phyloP scores from a whole-genome alignment of 2,113 vertebrate species.

The Gallinago jamesoni region DNA sequence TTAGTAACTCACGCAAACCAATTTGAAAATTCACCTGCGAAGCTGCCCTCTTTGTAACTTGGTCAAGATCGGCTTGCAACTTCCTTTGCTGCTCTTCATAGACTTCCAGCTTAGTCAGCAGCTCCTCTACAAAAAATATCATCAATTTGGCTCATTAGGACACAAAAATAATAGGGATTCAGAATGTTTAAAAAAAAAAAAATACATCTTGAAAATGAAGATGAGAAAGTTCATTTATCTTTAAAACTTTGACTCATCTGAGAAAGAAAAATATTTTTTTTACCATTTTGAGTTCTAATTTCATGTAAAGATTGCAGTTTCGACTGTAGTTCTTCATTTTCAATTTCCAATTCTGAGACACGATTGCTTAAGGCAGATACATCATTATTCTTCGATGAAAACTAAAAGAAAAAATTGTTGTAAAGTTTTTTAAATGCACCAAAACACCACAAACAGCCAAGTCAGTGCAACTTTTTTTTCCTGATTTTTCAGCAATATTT shows the following conservation, averaged over 20 bases:
- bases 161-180: not conserved
- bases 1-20: not conserved
- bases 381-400: constrained; percentile 71
- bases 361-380: constrained; percentile 69
- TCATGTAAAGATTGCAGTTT: constrained; percentile 81
- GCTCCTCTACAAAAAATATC: constrained; percentile 73
- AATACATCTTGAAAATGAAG: not conserved
- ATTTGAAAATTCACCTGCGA: constrained; percentile 80
- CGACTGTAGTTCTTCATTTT: constrained; percentile 80
- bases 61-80: constrained; percentile 88
- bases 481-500: not conserved
- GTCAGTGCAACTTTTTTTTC: not conserved
- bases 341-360: constrained; percentile 79
- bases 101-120: constrained; percentile 83
- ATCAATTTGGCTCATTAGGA: not conserved
- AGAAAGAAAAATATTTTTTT: not conserved
- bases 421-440: not conserved
- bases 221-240: not conserved
- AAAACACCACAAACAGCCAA: not conserved
- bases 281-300: constrained; percentile 83
- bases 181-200: not conserved
- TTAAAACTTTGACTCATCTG: not conserved
- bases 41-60: constrained; percentile 87
- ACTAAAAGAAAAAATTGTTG: constrained; percentile 54
- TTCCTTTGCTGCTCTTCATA: constrained; percentile 91